Base-by-base conservation (phyloP, 2,888 invertebrate genomes). In the Gryllus longicercus region DNA sequence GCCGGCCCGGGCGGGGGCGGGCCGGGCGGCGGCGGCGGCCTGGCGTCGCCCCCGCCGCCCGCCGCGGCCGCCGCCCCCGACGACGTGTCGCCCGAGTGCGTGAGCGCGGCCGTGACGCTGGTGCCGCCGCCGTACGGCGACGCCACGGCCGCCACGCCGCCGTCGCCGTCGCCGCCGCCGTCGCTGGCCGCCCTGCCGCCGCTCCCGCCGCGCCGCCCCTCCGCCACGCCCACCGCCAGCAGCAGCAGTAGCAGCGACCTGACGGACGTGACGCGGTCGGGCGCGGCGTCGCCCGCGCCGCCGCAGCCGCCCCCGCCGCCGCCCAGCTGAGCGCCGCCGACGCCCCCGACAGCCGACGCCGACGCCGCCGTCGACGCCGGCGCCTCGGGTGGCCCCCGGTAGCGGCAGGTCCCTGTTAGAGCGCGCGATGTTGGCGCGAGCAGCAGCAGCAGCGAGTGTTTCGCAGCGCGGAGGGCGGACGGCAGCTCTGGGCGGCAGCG, bases 81-180 rank as follows among this genome's bases (percentile, higher is more conserved):
- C 38, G 83, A 83, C 75, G 81, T 83, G 12, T 84, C 84, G 38
- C 84, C 84, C 14, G 84, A 84, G 79, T 84, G 84, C 78, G 81
- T 83, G 4, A 82, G 84, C 12, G 84, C 84, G 5, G 83, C 84
- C n/a, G 84, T 84, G 21, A 83, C 83, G 50, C 82, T 85, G 50
- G 83, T 85, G 21, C 85, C 85, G 18, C 85, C 85, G 10, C 84
- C 84, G 8, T 85, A 84, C 77, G 75, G 79, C 23, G 82, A 80
- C 12, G 81, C 82, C 18, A 77, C 80, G 21, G n/a, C 76, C 38
- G 38, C 38, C 38, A 38, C 38, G 38, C 38, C 38, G 5, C 38
- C 38, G 0, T 38, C 38, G 38, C 63, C 63, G 63, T 16, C 63
- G 14, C 63, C 63, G 4, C 16, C 63, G 63, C 63, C 63, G n/a